These are phyloP conservation scores for Pseudanteris insignis DNA, from an alignment of 2,888 invertebrate species.

Conservation along the genomic window DNA sequence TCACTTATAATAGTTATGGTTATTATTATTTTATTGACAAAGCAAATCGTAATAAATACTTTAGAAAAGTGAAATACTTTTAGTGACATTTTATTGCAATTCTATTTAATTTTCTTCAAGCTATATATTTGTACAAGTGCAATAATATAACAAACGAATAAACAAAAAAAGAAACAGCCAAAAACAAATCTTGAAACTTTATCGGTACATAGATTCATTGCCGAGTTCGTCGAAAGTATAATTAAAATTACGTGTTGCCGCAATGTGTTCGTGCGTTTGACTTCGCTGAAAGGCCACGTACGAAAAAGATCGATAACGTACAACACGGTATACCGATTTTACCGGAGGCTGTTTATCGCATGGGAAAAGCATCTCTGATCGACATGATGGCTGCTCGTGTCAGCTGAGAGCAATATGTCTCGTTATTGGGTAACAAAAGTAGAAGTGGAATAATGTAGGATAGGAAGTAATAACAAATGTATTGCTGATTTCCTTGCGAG, in stretches of 20 bases:
- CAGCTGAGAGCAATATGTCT: conserved; percentile 24
- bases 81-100: too few relatives aligned
- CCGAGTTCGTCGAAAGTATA: conserved; percentile 22
- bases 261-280: conserved; percentile 30
- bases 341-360: conserved; percentile 29
- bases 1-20: too few relatives aligned
- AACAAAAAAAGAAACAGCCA: too few relatives aligned
- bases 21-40: too few relatives aligned
- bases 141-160: too few relatives aligned
- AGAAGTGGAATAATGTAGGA: conserved; percentile 15
- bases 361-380: conserved; percentile 33
- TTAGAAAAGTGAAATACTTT: too few relatives aligned
- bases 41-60: too few relatives aligned
- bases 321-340: conserved; percentile 34
- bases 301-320: conserved; percentile 43
- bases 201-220: too few relatives aligned
- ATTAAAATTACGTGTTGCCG: conserved; percentile 28
- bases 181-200: too few relatives aligned
- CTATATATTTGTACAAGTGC: too few relatives aligned
- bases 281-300: conserved; percentile 30
- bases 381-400: conserved; percentile 23
- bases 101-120: too few relatives aligned
- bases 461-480: conserved; percentile 20
- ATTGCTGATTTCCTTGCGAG: conserved; percentile 14
- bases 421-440: conserved; percentile 19